These are phyloP conservation scores for Cariama cristata DNA, from an alignment of 2,113 vertebrate species.

Conservation along the genomic window DNA sequence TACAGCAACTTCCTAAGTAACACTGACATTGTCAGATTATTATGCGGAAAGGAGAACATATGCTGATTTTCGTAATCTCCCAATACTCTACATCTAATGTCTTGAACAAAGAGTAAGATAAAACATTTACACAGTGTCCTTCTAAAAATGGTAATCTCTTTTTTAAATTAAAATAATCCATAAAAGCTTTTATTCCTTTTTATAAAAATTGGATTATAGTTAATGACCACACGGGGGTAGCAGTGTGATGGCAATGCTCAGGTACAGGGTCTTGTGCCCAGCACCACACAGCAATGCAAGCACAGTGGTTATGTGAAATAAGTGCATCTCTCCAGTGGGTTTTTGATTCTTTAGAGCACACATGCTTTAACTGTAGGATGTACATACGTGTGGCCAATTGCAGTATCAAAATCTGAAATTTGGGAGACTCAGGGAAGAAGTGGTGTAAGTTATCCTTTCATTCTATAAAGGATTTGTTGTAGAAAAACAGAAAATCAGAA, in stretches of 20 bases:
- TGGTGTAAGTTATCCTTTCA: background rate
- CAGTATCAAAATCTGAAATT: background rate
- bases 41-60: background rate
- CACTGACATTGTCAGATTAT: background rate
- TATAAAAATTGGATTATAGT: background rate
- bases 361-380: accelerated
- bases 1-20: background rate
- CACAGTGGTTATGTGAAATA: accelerated
- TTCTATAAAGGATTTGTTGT: background rate
- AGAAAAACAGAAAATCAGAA: background rate
- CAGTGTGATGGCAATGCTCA: background rate
- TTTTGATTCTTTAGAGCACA: background rate
- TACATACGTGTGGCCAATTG: background rate
- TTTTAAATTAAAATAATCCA: background rate
- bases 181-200: background rate
- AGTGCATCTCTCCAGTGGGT: background rate
- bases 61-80: background rate
- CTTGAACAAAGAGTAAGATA: background rate
- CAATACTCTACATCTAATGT: background rate
- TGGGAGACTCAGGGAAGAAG: background rate
- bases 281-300: background rate
- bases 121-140: background rate
- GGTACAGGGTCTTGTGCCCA: background rate
- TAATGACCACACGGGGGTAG: constrained; percentile 73
- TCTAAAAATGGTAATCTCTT: background rate